Conservation (phyloP, 35 echinoderm and acorn worm species). For the Heliocidaris tuberculata region DNA sequence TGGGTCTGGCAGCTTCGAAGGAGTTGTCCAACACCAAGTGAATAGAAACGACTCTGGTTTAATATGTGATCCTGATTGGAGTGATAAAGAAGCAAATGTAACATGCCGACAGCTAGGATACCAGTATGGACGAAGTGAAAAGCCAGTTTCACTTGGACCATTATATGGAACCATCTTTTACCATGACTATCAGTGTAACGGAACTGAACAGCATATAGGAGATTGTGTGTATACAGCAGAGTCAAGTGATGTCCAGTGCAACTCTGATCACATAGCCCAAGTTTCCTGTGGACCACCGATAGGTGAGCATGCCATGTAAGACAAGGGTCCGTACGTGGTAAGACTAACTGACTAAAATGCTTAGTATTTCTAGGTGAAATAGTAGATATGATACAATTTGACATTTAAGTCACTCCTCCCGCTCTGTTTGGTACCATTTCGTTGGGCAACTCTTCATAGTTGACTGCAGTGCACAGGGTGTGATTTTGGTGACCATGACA, state of each 20-base stretch:
- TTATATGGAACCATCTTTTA: background rate
- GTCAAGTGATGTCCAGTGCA: background rate
- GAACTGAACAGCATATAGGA: background rate
- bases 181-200: background rate
- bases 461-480: no score
- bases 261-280: background rate
- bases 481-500: no score
- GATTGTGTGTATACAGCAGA: background rate
- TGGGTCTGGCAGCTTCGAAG: slow-evolving; percentile 11
- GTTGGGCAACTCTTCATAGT: no score
- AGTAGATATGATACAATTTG: no score
- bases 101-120: slow-evolving; percentile 22
- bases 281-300: slow-evolving; percentile 7
- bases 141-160: background rate
- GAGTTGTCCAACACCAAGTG: background rate
- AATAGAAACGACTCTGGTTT: background rate
- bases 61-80: slow-evolving; percentile 27
- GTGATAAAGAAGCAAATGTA: background rate
- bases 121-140: background rate
- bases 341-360: no score
- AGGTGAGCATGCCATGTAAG: background rate
- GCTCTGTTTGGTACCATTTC: no score
- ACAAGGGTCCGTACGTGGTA: no score
- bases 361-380: no score
- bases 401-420: no score